Percentiles rank a stretch among this genome's conserved stretches.
Conservation (phyloP, 2,113 vertebrate genomes). For the Amphiprion percula region DNA sequence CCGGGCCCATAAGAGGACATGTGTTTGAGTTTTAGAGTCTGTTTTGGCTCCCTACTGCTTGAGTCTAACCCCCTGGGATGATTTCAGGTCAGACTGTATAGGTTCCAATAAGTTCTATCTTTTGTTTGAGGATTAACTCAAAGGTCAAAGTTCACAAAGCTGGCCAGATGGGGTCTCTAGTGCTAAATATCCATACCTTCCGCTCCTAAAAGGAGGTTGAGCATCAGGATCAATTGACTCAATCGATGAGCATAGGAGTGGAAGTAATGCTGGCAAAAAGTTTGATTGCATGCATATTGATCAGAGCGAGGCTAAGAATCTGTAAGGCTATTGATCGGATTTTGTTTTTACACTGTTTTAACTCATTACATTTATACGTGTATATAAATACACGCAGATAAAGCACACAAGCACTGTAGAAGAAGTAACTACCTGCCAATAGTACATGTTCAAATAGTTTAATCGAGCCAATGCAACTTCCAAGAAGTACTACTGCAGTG, state of each 20-base stretch:
- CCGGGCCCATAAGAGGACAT: constrained; percentile 28
- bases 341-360: constrained; percentile 55
- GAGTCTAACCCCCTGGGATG: constrained; percentile 4
- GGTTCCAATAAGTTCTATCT: constrained; percentile 70
- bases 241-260: constrained; percentile 73
- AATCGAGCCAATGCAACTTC: neutral
- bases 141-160: constrained; percentile 74
- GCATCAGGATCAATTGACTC: constrained; percentile 71
- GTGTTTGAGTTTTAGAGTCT: constrained; percentile 14
- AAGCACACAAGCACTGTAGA: neutral
- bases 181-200: constrained; percentile 74
- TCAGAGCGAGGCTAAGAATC: constrained; percentile 72
- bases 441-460: neutral
- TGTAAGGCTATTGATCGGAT: constrained; percentile 77
- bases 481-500: neutral
- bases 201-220: constrained; percentile 72
- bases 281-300: constrained; percentile 83
- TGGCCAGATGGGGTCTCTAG: constrained; percentile 77
- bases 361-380: constrained; percentile 25
- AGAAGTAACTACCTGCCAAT: neutral
- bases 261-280: constrained; percentile 73
- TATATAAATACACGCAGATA: neutral
- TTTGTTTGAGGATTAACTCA: constrained; percentile 79
- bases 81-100: constrained; percentile 64
- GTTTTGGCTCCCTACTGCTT: constrained; percentile 40